Evolutionary conservation across 2,888 invertebrate genomes (phyloP).

Genomic region (Campoletis raptor): DNA sequence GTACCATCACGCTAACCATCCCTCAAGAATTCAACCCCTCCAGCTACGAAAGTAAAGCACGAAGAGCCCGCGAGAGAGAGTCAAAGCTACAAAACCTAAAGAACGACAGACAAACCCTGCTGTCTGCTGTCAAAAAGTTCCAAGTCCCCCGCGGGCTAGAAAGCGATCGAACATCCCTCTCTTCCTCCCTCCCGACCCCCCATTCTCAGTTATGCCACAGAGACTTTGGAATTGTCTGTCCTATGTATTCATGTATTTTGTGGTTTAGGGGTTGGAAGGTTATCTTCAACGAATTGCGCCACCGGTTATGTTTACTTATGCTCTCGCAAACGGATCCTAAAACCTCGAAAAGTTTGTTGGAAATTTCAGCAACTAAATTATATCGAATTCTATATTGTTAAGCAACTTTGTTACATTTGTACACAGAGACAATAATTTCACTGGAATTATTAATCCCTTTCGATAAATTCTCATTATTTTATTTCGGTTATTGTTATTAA

Average conservation of each 20-base stretch:
- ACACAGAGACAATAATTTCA: not conserved
- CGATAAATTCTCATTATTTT: not conserved
- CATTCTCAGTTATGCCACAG: conserved; percentile 52
- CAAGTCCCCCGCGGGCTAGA: conserved; percentile 66
- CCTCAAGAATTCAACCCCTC: conserved; percentile 67
- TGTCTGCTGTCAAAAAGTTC: conserved; percentile 74
- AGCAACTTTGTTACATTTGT: not conserved
- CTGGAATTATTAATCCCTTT: not conserved
- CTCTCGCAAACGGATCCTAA: conserved; percentile 26
- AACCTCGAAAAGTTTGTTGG: conserved; percentile 25
- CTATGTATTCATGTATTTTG: conserved; percentile 57
- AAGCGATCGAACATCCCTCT: conserved; percentile 67
- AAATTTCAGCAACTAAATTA: conserved; percentile 14
- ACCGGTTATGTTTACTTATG: conserved; percentile 52
- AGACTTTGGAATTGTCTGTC: conserved; percentile 65
- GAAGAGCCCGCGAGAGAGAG: conserved; percentile 11
- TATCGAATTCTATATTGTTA: conserved; percentile 20
- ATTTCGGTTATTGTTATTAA: not conserved
- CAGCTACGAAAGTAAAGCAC: conserved; percentile 61
- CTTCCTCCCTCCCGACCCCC: no score
- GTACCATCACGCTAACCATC: conserved; percentile 55
- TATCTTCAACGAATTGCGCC: conserved; percentile 33
- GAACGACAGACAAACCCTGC: conserved; percentile 58
- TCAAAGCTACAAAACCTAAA: conserved; percentile 28
- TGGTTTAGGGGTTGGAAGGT: conserved; percentile 33